These are phyloP conservation scores for Nemopilema nomurai DNA, from an alignment of 30 jellyfish, hydroid and myxozoan genomes.

Conservation along the genomic window DNA sequence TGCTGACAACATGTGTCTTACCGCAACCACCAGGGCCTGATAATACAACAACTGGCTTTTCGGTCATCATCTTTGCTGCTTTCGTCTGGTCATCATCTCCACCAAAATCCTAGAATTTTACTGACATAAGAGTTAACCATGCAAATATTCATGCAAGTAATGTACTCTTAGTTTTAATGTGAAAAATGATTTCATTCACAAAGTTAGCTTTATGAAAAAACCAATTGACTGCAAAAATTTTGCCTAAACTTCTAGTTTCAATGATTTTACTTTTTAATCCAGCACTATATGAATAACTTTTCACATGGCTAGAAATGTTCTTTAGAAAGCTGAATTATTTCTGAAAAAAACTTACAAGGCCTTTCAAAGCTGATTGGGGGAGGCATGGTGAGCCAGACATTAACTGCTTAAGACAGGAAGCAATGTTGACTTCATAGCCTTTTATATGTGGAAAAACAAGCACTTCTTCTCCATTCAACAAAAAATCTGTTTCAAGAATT, in stretches of 20 bases:
- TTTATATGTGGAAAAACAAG: slow-evolving; percentile 21
- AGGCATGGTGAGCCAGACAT: slow-evolving; percentile 25
- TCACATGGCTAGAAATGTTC: too few species aligned
- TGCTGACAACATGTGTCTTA: slow-evolving; percentile 31
- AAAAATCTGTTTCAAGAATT: slow-evolving; percentile 11
- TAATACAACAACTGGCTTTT: slow-evolving; percentile 23
- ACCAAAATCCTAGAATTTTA: slow-evolving; percentile 28
- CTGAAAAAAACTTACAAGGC: background rate
- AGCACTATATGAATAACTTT: too few species aligned
- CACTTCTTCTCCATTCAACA: slow-evolving; percentile 17
- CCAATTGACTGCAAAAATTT: too few species aligned
- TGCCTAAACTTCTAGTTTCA: too few species aligned
- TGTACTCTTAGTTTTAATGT: too few species aligned
- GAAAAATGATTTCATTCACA: too few species aligned
- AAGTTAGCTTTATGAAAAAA: too few species aligned
- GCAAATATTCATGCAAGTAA: too few species aligned
- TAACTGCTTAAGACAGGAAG: background rate
- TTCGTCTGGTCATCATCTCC: slow-evolving; percentile 21
- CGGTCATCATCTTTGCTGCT: slow-evolving; percentile 44
- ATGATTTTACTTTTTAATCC: too few species aligned
- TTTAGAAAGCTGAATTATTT: background rate
- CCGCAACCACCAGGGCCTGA: slow-evolving; percentile 53
- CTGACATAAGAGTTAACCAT: too few species aligned
- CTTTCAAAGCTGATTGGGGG: slow-evolving; percentile 4
- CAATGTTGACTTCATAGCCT: slow-evolving; percentile 22